Conservation (phyloP, 2,888 invertebrate genomes). For the Gastracanthus pulcherrimus region DNA sequence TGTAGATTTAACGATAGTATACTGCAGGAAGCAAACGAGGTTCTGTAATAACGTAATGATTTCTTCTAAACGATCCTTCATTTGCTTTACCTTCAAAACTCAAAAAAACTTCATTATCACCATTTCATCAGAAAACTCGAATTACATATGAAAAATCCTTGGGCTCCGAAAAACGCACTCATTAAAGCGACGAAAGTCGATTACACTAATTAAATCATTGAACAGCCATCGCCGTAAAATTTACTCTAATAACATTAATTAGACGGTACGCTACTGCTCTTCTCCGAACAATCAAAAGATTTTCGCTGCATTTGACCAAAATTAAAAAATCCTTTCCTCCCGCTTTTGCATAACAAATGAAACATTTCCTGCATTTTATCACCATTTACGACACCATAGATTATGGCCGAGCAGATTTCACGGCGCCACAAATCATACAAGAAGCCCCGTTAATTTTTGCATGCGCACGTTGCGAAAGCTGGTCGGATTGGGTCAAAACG, state of each 20-base stretch:
- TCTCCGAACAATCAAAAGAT: not conserved
- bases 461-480: not conserved
- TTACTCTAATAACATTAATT: constrained; percentile 10
- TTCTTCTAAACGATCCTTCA: no score
- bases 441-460: constrained; percentile 55
- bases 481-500: not conserved
- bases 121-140: no score
- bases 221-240: constrained; percentile 8
- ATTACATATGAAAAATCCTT: not conserved
- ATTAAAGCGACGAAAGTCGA: constrained; percentile 5
- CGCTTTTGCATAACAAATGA: constrained; percentile 1
- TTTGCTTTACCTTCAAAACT: no score
- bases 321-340: constrained; percentile 37
- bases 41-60: no score
- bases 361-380: constrained; percentile 31
- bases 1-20: no score
- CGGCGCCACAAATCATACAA: constrained; percentile 52
- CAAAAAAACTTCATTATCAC: no score
- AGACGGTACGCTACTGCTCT: not conserved
- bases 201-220: constrained; percentile 31
- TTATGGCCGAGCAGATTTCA: constrained; percentile 45
- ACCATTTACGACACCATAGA: constrained; percentile 45
- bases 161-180: not conserved
- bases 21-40: no score
- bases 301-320: constrained; percentile 8